These are phyloP conservation scores for Cotesia typhae DNA, from an alignment of 1,140 invertebrate species.

Conservation along the genomic window DNA sequence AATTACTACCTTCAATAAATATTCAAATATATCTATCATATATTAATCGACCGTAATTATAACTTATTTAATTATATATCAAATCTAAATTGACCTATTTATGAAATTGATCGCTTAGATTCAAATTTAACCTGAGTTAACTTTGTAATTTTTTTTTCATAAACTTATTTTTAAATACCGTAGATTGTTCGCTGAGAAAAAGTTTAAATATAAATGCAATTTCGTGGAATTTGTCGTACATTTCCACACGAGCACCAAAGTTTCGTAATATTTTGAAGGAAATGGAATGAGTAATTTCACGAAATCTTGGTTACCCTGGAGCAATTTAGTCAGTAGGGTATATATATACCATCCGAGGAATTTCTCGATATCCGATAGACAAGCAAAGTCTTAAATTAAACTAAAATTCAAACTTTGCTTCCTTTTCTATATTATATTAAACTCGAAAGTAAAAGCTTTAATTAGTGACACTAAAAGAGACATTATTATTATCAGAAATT, in stretches of 20 bases:
- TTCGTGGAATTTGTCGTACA: not conserved
- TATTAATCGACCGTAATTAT: not conserved
- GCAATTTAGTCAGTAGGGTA: constrained; percentile 9
- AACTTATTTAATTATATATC: constrained; percentile 1
- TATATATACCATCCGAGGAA: constrained; percentile 19
- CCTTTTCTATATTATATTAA: too few relatives aligned
- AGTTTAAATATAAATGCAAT: not conserved
- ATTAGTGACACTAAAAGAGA: too few relatives aligned
- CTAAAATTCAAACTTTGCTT: constrained; percentile 16
- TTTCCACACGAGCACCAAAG: not conserved
- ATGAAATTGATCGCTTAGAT: not conserved
- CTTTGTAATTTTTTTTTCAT: not conserved
- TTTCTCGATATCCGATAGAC: constrained; percentile 22
- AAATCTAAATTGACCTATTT: constrained; percentile 3
- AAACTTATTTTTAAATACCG: not conserved
- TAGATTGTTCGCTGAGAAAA: not conserved
- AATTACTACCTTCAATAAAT: constrained; percentile 9
- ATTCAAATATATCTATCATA: not conserved
- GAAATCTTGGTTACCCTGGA: constrained; percentile 20
- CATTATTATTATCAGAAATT: too few relatives aligned
- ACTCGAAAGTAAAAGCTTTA: too few relatives aligned
- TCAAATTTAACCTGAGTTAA: not conserved
- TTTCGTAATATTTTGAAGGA: constrained; percentile 2
- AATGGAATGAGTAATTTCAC: constrained; percentile 28
- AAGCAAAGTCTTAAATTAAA: not conserved